Conservation (phyloP, 2,113 vertebrate species). For the Petrocephalus microphthalmus region DNA sequence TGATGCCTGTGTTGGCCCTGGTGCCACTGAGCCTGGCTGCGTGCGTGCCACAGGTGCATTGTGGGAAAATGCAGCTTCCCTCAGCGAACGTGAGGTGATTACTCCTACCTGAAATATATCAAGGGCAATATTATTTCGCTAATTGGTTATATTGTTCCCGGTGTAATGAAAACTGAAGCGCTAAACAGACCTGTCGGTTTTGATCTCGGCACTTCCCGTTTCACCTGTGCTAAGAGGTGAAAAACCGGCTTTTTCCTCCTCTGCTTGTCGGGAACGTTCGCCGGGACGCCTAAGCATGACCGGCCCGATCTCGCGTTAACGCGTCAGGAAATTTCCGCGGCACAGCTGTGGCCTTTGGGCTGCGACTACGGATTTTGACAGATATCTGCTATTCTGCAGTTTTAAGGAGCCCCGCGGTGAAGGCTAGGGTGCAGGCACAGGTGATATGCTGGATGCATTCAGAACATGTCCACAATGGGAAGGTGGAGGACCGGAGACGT, state of each 20-base stretch:
- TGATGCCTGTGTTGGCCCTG: background rate
- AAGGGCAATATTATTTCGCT: slow-evolving; percentile 19
- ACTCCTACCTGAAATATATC: slow-evolving; percentile 19
- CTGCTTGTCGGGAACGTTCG: background rate
- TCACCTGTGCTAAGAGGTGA: background rate
- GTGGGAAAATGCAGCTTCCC: slow-evolving; percentile 8
- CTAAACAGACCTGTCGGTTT: background rate
- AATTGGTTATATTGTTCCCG: background rate
- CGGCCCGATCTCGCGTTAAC: background rate
- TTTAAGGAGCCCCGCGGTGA: background rate
- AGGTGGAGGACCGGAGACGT: background rate
- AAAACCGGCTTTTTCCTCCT: background rate
- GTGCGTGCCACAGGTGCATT: background rate
- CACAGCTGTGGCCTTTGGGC: background rate
- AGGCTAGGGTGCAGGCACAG: background rate
- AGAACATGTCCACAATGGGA: background rate
- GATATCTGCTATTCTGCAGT: background rate
- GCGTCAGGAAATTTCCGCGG: background rate
- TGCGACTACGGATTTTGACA: background rate
- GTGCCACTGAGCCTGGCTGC: background rate
- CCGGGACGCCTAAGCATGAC: background rate
- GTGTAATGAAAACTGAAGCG: background rate
- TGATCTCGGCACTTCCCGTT: background rate
- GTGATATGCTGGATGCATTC: background rate
- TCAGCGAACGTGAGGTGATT: slow-evolving; percentile 2